These are phyloP conservation scores for Drosophila suboccidentalis DNA, from an alignment of 2,888 invertebrate species.

Conservation along the genomic window DNA sequence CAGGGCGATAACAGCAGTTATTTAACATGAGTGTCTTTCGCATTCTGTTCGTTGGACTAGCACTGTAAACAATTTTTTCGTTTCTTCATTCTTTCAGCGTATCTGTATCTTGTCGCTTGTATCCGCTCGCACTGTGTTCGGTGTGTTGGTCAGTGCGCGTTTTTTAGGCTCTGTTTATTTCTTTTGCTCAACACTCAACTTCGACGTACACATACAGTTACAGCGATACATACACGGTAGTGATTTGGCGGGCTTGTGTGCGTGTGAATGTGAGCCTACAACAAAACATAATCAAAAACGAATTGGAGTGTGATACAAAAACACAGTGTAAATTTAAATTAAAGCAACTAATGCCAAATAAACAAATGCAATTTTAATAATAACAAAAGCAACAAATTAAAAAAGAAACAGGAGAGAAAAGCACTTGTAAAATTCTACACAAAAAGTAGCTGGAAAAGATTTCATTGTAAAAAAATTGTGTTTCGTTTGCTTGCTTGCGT, in stretches of 20 bases:
- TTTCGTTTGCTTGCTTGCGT: conserved; percentile 52
- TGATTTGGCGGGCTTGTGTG: conserved; percentile 77
- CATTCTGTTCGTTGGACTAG: conserved; percentile 23
- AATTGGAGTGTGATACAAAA: conserved; percentile 46
- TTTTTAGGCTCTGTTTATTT: conserved; percentile 66
- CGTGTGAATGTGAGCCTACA: conserved; percentile 69
- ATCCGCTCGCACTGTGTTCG: conserved; percentile 47
- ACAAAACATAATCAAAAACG: conserved; percentile 57
- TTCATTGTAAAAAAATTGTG: conserved; percentile 62
- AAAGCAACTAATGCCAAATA: conserved; percentile 41
- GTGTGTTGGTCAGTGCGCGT: conserved; percentile 58
- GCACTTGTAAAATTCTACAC: conserved; percentile 41
- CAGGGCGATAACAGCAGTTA: conserved; percentile 17
- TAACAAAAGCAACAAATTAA: conserved; percentile 21
- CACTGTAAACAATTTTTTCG: conserved; percentile 12
- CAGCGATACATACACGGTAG: conserved; percentile 70
- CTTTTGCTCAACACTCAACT: conserved; percentile 62
- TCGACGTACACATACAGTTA: conserved; percentile 52
- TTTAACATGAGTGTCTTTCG: conserved; percentile 17
- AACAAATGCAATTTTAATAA: conserved; percentile 46
- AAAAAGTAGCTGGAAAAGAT: conserved; percentile 56
- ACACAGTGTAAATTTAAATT: conserved; percentile 34
- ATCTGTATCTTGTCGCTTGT: conserved; percentile 58
- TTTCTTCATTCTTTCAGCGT: conserved; percentile 59
- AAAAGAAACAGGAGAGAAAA: conserved; percentile 24